A percentile compares a stretch with the other conserved stretches of the same genome.
Evolutionary conservation across 2,797 vertebrate genomes (phyloP).

Genomic region (Percopsis omiscomaycus): DNA sequence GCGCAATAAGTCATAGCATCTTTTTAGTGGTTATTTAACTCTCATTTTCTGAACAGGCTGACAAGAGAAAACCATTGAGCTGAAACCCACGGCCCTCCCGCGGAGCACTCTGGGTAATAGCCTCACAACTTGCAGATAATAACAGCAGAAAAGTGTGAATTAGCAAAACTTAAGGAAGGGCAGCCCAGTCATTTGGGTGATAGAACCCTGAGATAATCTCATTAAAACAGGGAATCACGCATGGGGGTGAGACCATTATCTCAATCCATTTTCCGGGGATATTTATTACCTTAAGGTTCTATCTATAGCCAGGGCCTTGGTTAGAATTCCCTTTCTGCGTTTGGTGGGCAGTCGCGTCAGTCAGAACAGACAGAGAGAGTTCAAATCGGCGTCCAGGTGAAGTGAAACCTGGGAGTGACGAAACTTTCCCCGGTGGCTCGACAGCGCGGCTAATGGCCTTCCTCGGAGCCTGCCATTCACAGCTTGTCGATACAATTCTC

Average conservation of each 20-base stretch:
- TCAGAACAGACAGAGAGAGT: conserved; percentile 20
- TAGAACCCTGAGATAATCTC: conserved; percentile 53
- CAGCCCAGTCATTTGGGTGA: conserved; percentile 52
- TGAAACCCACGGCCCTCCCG: conserved; percentile 23
- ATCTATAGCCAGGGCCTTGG: conserved; percentile 59
- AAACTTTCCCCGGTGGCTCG: conserved; percentile 63
- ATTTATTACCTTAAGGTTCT: conserved; percentile 50
- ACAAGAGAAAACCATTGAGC: conserved; percentile 26
- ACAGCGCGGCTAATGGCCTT: conserved; percentile 81
- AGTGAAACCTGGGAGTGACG: conserved; percentile 82
- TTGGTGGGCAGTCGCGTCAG: conserved; percentile 19
- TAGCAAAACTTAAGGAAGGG: conserved; percentile 47
- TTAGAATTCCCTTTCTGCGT: conserved; percentile 33
- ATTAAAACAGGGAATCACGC: conserved; percentile 49
- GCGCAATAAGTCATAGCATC: conserved; percentile 1
- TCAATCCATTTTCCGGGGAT: conserved; percentile 25
- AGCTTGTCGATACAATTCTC: conserved; percentile 85
- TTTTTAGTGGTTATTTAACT: conserved; percentile 9
- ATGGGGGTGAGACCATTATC: conserved; percentile 41
- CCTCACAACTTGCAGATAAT: conserved; percentile 34
- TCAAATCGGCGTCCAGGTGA: conserved; percentile 80
- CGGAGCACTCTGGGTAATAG: conserved; percentile 38
- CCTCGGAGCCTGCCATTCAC: conserved; percentile 72
- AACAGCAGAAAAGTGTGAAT: conserved; percentile 49
- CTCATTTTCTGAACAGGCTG: background rate